A percentile compares a stretch with the other conserved stretches of the same genome.
Evolutionary conservation across 1,140 invertebrate species (phyloP).

Genomic region (Euwallacea similis): DNA sequence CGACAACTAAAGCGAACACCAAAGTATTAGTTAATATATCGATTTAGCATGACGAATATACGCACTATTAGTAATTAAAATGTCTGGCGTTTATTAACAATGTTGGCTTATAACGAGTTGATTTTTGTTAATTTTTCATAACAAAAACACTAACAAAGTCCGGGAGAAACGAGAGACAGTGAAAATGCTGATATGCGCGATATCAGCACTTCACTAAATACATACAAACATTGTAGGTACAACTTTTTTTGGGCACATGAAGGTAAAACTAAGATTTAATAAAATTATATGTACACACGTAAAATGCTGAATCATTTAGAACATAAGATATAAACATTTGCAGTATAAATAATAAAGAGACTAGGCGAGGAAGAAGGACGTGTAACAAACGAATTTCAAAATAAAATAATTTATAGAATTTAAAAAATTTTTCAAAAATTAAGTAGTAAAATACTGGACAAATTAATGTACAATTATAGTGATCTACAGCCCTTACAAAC

Average conservation of each 20-base stretch:
- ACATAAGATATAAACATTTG: conserved; percentile 21
- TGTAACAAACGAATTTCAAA: conserved; percentile 11
- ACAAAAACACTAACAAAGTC: conserved; percentile 49
- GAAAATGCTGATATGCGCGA: conserved; percentile 47
- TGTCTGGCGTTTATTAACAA: not conserved
- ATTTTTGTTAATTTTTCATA: conserved; percentile 48
- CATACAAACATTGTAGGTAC: not conserved
- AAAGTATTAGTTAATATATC: conserved; percentile 1
- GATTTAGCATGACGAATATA: not conserved
- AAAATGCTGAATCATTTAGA: conserved; percentile 15
- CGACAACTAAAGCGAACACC: conserved; percentile 5
- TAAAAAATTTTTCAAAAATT: conserved; percentile 19
- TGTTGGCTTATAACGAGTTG: conserved; percentile 28
- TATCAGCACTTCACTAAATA: conserved; percentile 49
- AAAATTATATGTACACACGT: not conserved
- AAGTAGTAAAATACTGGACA: conserved; percentile 20
- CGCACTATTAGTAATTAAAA: not conserved
- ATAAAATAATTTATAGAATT: conserved; percentile 15
- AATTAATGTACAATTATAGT: not conserved
- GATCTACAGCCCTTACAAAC: conserved; percentile 8
- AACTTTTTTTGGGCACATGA: conserved; percentile 40
- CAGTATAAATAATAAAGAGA: conserved; percentile 28
- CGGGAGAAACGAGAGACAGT: conserved; percentile 31
- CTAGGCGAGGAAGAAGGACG: conserved; percentile 14
- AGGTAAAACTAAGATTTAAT: conserved; percentile 7